Percentiles rank a stretch among this genome's conserved stretches.
These are phyloP conservation scores for Subacronicta megacephala DNA, from an alignment of 2,888 invertebrate species.

Conservation along the genomic window DNA sequence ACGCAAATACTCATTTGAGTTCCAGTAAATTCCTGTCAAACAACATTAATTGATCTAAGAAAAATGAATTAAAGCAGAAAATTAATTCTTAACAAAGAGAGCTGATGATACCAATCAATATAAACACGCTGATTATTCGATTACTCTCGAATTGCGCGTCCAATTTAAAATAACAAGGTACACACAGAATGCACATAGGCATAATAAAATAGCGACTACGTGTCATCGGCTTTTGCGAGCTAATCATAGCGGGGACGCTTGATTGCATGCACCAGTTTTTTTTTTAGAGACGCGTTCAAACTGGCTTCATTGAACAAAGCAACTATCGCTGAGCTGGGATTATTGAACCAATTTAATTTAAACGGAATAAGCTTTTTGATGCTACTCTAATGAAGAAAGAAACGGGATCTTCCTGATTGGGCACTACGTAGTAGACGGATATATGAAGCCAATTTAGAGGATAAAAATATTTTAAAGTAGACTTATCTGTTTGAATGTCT, in stretches of 20 bases:
- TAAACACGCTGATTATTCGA: conserved; percentile 59
- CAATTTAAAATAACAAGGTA: conserved; percentile 84
- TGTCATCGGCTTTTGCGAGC: conserved; percentile 80
- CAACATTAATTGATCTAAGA: conserved; percentile 1
- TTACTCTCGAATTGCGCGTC: conserved; percentile 65
- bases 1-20: conserved; percentile 16
- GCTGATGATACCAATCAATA: conserved; percentile 57
- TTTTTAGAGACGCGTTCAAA: conserved; percentile 70
- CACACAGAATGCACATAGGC: conserved; percentile 69
- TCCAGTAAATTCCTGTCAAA: not conserved
- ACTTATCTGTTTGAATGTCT: conserved; percentile 13
- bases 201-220: conserved; percentile 76
- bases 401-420: conserved; percentile 64
- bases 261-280: conserved; percentile 80
- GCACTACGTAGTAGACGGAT: conserved; percentile 39
- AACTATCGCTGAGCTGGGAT: conserved; percentile 78
- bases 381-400: conserved; percentile 70
- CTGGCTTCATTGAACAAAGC: conserved; percentile 81
- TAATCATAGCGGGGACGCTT: conserved; percentile 78
- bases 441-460: conserved; percentile 36
- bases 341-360: conserved; percentile 83
- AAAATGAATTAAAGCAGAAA: not conserved
- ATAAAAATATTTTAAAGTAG: conserved; percentile 35
- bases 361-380: conserved; percentile 77
- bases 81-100: conserved; percentile 48